Evolutionary conservation across 2,888 invertebrate genomes (phyloP).

Genomic region (Chorisops tibialis): DNA sequence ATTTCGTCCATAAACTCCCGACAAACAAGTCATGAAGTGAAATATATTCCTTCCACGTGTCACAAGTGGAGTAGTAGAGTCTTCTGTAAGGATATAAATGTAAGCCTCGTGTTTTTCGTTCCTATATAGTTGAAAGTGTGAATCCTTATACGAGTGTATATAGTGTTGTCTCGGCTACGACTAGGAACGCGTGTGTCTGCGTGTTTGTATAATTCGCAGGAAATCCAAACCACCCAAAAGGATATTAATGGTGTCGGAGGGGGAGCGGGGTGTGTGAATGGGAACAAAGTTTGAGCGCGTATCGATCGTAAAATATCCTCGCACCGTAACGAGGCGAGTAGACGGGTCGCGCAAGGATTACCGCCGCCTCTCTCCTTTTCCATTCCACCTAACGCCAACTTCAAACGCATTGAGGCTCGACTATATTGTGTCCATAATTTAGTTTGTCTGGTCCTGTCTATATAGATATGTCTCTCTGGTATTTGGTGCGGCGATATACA

Average conservation of each 20-base stretch:
- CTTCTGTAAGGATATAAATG: too few relatives aligned
- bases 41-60: slow-evolving; percentile 18
- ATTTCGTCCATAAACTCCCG: slow-evolving; percentile 17
- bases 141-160: too few relatives aligned
- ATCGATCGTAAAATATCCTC: slow-evolving; percentile 15
- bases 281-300: background rate
- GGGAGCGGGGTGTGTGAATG: too few relatives aligned
- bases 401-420: slow-evolving; percentile 22
- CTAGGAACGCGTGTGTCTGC: too few relatives aligned
- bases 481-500: too few relatives aligned
- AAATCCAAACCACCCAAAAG: too few relatives aligned
- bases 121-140: too few relatives aligned
- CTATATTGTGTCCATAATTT: slow-evolving; percentile 21
- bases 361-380: background rate
- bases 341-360: background rate
- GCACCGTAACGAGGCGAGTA: slow-evolving; percentile 7
- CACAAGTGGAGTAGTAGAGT: background rate
- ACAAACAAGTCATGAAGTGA: slow-evolving; percentile 23
- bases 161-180: too few relatives aligned
- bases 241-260: too few relatives aligned
- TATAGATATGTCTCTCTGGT: background rate
- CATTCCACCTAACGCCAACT: slow-evolving; percentile 12
- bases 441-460: slow-evolving; percentile 26
- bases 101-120: too few relatives aligned
- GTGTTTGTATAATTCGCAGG: too few relatives aligned